Evolutionary conservation across 2,888 invertebrate genomes (phyloP).

Genomic region (Diogma glabrata): DNA sequence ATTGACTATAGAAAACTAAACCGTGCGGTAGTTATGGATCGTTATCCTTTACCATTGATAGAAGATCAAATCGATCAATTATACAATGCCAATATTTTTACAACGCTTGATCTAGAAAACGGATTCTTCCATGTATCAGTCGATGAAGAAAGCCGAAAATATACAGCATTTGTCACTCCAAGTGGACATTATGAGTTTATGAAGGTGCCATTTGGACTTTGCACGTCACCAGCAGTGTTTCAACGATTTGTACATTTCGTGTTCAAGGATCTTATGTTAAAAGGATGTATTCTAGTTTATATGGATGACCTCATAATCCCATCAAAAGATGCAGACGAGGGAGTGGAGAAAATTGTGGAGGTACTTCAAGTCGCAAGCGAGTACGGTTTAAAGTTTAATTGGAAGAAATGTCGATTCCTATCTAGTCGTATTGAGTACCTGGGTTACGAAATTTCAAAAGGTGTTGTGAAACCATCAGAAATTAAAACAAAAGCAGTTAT

Average conservation of each 20-base stretch:
- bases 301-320: background rate
- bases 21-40: background rate
- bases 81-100: background rate
- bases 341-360: no score
- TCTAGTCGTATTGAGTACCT: background rate
- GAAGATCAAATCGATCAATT: background rate
- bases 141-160: background rate
- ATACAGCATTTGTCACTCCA: background rate
- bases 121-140: background rate
- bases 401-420: background rate
- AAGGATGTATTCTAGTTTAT: background rate
- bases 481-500: background rate
- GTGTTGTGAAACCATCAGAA: background rate
- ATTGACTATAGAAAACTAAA: background rate
- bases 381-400: background rate
- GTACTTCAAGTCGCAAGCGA: no score
- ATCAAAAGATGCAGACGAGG: no score
- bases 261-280: background rate
- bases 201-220: background rate
- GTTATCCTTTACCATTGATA: background rate
- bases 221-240: no score
- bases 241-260: no score
- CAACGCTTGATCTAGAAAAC: background rate
- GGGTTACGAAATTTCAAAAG: background rate
- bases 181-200: background rate